Evolutionary conservation across 2,797 vertebrate species (phyloP).

Genomic region (Phrynocephalus vlangalii): DNA sequence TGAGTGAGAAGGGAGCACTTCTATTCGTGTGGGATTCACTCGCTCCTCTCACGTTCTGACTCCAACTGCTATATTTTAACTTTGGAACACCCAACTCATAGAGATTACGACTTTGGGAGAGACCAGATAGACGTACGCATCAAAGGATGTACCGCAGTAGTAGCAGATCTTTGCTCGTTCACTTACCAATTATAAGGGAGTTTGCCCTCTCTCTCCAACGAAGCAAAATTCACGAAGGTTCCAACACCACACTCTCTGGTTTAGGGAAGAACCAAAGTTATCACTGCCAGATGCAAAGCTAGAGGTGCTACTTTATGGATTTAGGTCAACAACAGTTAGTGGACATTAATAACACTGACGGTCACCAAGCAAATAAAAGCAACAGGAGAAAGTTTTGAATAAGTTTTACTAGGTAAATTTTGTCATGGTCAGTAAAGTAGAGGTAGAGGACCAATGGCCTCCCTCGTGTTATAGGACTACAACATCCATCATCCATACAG

Average conservation of each 20-base stretch:
- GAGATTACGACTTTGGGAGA: not conserved
- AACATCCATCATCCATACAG: not conserved
- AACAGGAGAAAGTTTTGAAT: not conserved
- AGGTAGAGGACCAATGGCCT: not conserved
- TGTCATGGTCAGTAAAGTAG: not conserved
- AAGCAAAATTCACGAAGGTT: slow-evolving; percentile 96
- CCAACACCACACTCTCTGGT: slow-evolving; percentile 93
- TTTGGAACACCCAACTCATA: not conserved
- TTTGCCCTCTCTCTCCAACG: slow-evolving; percentile 94
- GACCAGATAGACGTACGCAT: not conserved
- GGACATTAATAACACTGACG: no score
- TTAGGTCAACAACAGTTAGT: not conserved
- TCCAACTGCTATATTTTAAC: not conserved
- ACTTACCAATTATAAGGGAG: slow-evolving; percentile 96
- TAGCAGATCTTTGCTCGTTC: slow-evolving; percentile 32
- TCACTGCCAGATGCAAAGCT: not conserved
- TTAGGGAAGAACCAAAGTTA: slow-evolving; percentile 62
- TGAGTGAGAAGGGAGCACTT: not conserved
- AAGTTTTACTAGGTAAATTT: not conserved
- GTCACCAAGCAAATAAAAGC: no score
- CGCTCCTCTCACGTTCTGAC: not conserved
- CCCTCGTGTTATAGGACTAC: not conserved
- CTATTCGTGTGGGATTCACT: not conserved
- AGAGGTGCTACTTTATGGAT: not conserved
- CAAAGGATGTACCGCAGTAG: not conserved